Percentiles rank a stretch among this genome's conserved stretches.
Evolutionary conservation across 1,140 invertebrate genomes (phyloP).

Genomic region (Melitaea cinxia): DNA sequence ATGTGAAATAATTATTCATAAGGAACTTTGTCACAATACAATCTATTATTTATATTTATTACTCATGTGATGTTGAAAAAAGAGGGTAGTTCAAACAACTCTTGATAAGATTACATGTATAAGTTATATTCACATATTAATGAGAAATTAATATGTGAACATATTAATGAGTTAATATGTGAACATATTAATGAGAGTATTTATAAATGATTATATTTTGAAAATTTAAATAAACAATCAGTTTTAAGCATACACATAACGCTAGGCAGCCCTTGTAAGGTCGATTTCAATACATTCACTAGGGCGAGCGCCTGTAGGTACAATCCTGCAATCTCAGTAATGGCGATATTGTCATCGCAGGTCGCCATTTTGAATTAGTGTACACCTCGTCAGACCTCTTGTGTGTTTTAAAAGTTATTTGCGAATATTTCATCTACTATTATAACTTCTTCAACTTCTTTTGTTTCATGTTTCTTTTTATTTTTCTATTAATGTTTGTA

Average conservation of each 20-base stretch:
- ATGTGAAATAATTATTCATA: too few relatives aligned
- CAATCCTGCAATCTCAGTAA: constrained; percentile 51
- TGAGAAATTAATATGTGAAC: too few relatives aligned
- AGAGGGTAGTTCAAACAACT: too few relatives aligned
- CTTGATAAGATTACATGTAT: too few relatives aligned
- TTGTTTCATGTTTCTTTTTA: not conserved
- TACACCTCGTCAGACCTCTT: not conserved
- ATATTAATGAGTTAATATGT: too few relatives aligned
- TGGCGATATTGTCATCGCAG: constrained; percentile 50
- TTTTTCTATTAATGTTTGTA: too few relatives aligned
- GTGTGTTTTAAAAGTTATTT: not conserved
- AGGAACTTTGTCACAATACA: too few relatives aligned
- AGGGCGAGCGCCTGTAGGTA: constrained; percentile 31
- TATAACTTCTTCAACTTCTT: not conserved
- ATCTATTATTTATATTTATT: too few relatives aligned
- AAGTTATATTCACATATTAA: too few relatives aligned
- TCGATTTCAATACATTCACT: constrained; percentile 48
- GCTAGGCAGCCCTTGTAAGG: constrained; percentile 9
- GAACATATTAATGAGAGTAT: not conserved
- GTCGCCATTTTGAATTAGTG: constrained; percentile 45
- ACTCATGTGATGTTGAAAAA: too few relatives aligned
- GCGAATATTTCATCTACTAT: too few relatives aligned
- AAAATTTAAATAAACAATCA: not conserved
- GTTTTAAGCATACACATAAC: not conserved
- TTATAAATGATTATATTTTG: not conserved